These are phyloP conservation scores for Ochropleura leucogaster DNA, from an alignment of 2,888 invertebrate genomes.

Conservation along the genomic window DNA sequence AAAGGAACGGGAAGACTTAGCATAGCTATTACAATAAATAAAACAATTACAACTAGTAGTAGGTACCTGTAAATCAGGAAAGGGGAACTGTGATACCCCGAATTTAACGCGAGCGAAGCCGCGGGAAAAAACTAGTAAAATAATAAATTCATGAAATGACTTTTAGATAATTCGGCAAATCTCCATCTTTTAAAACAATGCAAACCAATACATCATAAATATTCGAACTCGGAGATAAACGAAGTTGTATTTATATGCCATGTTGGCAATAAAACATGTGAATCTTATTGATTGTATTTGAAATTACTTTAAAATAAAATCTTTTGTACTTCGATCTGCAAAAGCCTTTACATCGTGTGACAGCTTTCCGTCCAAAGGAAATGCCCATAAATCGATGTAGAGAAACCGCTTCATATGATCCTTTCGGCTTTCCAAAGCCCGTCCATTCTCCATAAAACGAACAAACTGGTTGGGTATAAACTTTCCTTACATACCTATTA, in stretches of 20 bases:
- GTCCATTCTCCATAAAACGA: constrained; percentile 39
- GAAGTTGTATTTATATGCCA: no score
- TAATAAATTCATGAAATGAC: background rate
- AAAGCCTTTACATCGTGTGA: constrained; percentile 34
- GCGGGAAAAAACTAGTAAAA: no score
- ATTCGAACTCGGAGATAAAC: background rate
- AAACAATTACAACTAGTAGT: no score
- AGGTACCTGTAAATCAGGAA: no score
- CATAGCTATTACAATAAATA: no score
- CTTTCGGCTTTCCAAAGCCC: constrained; percentile 31
- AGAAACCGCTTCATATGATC: constrained; percentile 45
- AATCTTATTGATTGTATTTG: no score
- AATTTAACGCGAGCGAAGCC: no score
- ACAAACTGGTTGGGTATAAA: constrained; percentile 27
- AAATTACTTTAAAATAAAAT: background rate
- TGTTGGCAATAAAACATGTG: no score
- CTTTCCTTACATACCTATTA: background rate
- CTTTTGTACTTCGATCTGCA: background rate
- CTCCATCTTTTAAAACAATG: background rate
- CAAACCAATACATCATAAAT: background rate
- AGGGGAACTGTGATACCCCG: no score
- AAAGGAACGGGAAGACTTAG: no score
- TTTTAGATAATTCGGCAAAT: background rate
- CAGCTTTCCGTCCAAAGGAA: constrained; percentile 49
- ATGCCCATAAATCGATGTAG: constrained; percentile 46